Evolutionary conservation across 2,888 invertebrate genomes (phyloP).

Genomic region (Autographa gamma): DNA sequence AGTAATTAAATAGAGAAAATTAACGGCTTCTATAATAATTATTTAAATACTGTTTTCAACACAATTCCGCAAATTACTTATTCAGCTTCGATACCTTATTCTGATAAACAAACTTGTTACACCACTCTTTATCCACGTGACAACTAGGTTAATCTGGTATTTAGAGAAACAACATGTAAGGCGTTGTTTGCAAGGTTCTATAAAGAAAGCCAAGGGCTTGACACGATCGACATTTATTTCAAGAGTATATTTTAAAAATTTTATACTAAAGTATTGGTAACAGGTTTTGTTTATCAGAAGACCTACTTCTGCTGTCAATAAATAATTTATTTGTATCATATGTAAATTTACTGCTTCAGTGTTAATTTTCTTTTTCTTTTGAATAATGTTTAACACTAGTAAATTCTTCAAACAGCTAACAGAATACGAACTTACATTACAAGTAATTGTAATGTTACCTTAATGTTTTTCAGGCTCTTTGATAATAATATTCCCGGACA

Average conservation of each 20-base stretch:
- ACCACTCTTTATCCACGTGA: not conserved
- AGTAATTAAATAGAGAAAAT: no score
- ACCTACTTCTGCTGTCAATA: not conserved
- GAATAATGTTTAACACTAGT: not conserved
- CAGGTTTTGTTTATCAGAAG: not conserved
- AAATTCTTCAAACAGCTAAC: no score
- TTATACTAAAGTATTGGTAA: not conserved
- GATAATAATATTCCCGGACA: no score
- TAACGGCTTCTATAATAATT: no score
- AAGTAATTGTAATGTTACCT: no score
- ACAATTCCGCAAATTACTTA: not conserved
- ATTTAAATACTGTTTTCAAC: no score
- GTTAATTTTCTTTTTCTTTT: not conserved
- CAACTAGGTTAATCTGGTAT: conserved; percentile 2
- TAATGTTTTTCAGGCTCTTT: no score
- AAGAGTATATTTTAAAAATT: no score
- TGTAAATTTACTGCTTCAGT: not conserved
- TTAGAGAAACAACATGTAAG: not conserved
- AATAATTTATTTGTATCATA: not conserved
- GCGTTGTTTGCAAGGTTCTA: conserved; percentile 1
- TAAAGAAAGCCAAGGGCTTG: not conserved
- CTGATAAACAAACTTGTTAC: not conserved
- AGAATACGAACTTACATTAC: no score
- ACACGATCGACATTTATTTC: not conserved
- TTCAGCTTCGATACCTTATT: not conserved